Evolutionary conservation across 1,140 invertebrate species (phyloP), one percentile per base, ranked within the genome.

Genomic region (Lysiphlebus fabarum): DNA sequence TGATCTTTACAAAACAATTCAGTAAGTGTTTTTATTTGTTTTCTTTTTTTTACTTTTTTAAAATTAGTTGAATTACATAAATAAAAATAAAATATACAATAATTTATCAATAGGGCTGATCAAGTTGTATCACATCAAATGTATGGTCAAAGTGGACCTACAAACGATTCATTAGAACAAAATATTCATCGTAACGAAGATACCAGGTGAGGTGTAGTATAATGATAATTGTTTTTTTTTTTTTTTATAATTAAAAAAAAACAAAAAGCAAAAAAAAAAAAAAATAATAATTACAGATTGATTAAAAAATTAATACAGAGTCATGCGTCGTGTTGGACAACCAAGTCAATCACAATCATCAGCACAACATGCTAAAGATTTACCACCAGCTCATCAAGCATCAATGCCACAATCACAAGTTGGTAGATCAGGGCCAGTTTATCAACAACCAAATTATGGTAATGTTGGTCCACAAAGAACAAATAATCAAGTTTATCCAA

Each of bases 1-100:
- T 74, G 90, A 93, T 81, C 78, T 93, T n/a, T 91, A 92, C 75
- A 85, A 84, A 76, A 82, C 81, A 41, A 86, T 86, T 72, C 82
- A 86, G 84, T 86, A 83, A 85, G 82, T n/a, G n/a, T n/a, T n/a
- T n/a, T n/a, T n/a, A n/a, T n/a, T n/a, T n/a, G n/a, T n/a, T n/a
- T n/a, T n/a, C n/a, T n/a, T n/a, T n/a, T n/a, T n/a, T n/a, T n/a
- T n/a, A n/a, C n/a, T n/a, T n/a, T n/a, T n/a, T n/a, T n/a, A n/a
- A n/a, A n/a, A n/a, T n/a, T n/a, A n/a, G n/a, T n/a, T n/a, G n/a
- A n/a, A n/a, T n/a, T n/a, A n/a, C n/a, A n/a, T n/a, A n/a, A n/a
- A n/a, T n/a, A n/a, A n/a, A n/a, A n/a, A n/a, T n/a, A n/a, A n/a
- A n/a, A n/a, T n/a, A n/a, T n/a, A 26, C 17, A 33, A 49, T 53